These are phyloP conservation scores for Parazoanthus darwini DNA, from an alignment of 92 coral and sea anemone species.

Conservation along the genomic window DNA sequence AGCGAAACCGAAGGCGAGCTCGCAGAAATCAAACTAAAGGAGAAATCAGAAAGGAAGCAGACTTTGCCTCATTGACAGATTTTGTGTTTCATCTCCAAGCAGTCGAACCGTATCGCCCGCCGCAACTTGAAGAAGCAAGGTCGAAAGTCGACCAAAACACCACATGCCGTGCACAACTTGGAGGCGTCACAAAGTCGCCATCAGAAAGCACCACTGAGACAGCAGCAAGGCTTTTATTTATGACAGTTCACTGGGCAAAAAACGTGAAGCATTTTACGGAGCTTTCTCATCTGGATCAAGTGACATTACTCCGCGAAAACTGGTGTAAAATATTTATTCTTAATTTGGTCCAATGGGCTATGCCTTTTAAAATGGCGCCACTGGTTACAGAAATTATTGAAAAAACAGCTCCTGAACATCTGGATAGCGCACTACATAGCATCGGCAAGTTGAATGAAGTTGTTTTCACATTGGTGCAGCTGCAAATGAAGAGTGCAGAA, in stretches of 20 bases:
- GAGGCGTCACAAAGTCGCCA: constrained; percentile 40
- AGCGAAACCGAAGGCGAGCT: constrained; percentile 69
- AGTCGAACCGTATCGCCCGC: constrained; percentile 82
- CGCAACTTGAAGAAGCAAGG: constrained; percentile 57
- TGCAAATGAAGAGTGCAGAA: constrained; percentile 84
- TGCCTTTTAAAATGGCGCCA: constrained; percentile 93
- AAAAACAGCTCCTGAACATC: constrained; percentile 76
- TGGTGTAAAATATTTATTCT: constrained; percentile 94
- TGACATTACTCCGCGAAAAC: constrained; percentile 78
- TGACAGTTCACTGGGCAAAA: constrained; percentile 99
- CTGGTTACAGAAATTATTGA: constrained; percentile 70
- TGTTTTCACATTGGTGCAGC: constrained; percentile 90
- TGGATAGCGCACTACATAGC: constrained; percentile 79
- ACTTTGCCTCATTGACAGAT: constrained; percentile 80
- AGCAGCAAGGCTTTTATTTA: constrained; percentile 90
- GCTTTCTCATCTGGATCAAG: constrained; percentile 94
- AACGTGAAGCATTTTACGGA: constrained; percentile 90
- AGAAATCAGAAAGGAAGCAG: constrained; percentile 74
- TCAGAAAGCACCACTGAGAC: constrained; percentile 76
- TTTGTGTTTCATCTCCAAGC: constrained; percentile 88
- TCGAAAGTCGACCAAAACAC: constrained; percentile 50
- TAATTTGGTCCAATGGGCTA: constrained; percentile 91
- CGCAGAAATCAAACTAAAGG: constrained; percentile 72
- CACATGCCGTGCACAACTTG: constrained; percentile 36
- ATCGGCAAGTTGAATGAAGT: constrained; percentile 95